These are phyloP conservation scores for Macquaria australasica DNA, from an alignment of 2,113 vertebrate genomes.

Conservation along the genomic window DNA sequence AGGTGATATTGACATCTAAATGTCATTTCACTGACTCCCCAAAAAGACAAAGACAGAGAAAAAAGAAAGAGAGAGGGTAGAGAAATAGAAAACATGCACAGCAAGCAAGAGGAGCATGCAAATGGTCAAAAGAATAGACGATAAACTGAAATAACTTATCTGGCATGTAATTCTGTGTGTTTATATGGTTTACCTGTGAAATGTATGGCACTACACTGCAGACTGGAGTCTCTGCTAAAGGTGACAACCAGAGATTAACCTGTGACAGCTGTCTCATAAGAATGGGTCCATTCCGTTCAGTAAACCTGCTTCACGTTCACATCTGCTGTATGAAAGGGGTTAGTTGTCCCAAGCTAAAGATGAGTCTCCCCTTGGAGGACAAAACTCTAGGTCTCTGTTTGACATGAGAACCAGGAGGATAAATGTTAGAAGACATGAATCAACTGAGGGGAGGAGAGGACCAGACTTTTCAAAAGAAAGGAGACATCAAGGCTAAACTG, in stretches of 20 bases:
- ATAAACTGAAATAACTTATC: background rate
- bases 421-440: constrained; percentile 19
- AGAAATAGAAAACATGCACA: background rate
- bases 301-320: background rate
- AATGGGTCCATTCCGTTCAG: constrained; percentile 1
- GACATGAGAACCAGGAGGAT: background rate
- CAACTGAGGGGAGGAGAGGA: background rate
- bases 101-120: background rate
- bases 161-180: background rate
- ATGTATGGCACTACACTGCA: background rate
- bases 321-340: background rate
- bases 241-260: background rate
- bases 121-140: background rate
- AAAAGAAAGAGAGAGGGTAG: background rate
- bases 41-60: background rate
- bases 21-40: background rate
- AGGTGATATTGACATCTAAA: background rate
- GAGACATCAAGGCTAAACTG: constrained; percentile 5
- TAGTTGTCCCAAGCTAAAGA: background rate
- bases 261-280: constrained; percentile 1
- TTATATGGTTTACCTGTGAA: background rate
- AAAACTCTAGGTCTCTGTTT: background rate
- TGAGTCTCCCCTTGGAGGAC: background rate
- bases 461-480: constrained; percentile 24
- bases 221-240: background rate